phyloP scores from a whole-genome alignment of 2,113 vertebrate species.

The Rhea pennata region DNA sequence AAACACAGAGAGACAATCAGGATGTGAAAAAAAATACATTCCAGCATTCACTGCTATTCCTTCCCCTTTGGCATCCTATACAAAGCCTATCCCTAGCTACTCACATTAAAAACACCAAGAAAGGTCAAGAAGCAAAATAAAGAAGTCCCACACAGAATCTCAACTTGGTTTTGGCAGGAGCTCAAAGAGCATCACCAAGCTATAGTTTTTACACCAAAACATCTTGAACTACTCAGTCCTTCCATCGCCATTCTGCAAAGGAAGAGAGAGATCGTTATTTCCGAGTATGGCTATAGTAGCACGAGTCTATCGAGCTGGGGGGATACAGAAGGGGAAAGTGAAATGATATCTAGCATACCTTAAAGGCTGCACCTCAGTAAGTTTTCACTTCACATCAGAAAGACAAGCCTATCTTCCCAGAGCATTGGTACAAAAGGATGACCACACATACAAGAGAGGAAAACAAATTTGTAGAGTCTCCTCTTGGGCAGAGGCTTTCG shows the following conservation, averaged over 20 bases:
- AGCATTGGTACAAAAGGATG: not conserved
- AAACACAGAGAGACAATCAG: not conserved
- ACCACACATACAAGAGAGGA: not conserved
- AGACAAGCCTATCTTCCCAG: not conserved
- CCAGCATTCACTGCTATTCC: not conserved
- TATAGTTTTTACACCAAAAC: not conserved
- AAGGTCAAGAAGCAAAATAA: not conserved
- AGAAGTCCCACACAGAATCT: not conserved
- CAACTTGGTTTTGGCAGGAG: not conserved
- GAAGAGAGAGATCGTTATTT: not conserved
- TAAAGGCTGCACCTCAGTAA: not conserved
- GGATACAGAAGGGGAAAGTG: not conserved
- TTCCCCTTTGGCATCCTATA: not conserved
- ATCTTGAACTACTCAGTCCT: not conserved
- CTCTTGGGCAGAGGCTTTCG: not conserved
- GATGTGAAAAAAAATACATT: not conserved
- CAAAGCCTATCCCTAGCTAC: not conserved
- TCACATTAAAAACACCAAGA: not conserved
- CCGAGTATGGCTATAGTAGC: not conserved
- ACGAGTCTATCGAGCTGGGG: fast-evolving
- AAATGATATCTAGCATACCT: not conserved
- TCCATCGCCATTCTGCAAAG: not conserved
- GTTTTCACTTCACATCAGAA: not conserved
- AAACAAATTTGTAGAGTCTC: not conserved
- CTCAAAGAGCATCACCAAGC: not conserved